Evolutionary conservation across 2,888 invertebrate genomes (phyloP), one percentile per base, ranked within the genome.

Genomic region (Gasteruption jaculator): DNA sequence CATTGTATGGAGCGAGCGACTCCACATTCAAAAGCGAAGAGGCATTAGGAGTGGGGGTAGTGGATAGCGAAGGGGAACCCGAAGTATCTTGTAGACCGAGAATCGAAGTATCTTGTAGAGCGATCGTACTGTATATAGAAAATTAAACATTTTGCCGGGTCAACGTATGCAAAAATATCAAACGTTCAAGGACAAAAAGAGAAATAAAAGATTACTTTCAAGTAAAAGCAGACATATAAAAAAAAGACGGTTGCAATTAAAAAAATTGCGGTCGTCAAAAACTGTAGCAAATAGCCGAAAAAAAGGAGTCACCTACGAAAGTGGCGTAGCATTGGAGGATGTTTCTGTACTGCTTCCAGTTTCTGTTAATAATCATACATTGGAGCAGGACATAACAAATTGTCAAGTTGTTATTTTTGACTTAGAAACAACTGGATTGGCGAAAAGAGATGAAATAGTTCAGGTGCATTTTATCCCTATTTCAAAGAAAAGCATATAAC

Each of bases 351-450:
- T 31, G 4, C 18, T 12, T 15, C n/a, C 15, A 6, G n/a, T n/a
- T n/a, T n/a, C n/a, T n/a, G n/a, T n/a, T n/a, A 8, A 7, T 6
- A 4, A n/a, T n/a, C n/a, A n/a, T n/a, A n/a, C n/a, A n/a, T n/a
- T n/a, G n/a, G n/a, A n/a, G n/a, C n/a, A n/a, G n/a, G n/a, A n/a
- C 6, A 15, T 15, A 18, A 12, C 8, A 12, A 3, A 37, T 30
- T 30, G 19, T 6, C 15, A 26, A 12, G 19, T 36, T 3, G 34
- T 50, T 14, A 24, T 40, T 39, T 46, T 48, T 27, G 42, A 49
- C 22, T 19, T 49, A 15, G 42, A 46, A 43, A 49, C 46, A 2
- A 44, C 45, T 10, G 46, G 49, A 10, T 11, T 39, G 4, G 7
- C 4, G 1, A 30, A 24, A 19, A 35, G 36, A 7, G 27, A 38